These are phyloP conservation scores for Trinectes maculatus DNA, from an alignment of 2,113 vertebrate species.

Conservation along the genomic window DNA sequence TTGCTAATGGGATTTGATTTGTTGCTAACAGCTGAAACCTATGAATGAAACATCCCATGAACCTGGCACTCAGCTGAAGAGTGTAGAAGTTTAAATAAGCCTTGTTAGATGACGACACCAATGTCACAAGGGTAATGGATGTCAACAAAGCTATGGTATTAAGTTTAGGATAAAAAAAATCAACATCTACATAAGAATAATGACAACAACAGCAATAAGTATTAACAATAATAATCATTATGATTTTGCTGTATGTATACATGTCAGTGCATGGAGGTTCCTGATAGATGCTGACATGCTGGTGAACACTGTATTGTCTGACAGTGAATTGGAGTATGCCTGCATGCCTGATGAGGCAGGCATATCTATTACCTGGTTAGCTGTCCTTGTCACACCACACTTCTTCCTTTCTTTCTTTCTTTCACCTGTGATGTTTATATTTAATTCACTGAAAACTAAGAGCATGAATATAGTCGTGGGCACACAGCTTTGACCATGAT, in stretches of 20 bases:
- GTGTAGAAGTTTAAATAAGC: too few relatives aligned
- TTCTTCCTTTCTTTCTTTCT: slow-evolving; percentile 34
- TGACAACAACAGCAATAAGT: too few relatives aligned
- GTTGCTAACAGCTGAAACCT: slow-evolving; percentile 6
- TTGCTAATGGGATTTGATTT: slow-evolving; percentile 35
- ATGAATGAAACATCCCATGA: too few relatives aligned
- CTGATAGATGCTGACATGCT: slow-evolving; percentile 28
- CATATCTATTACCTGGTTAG: slow-evolving; percentile 61
- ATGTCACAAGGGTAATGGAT: too few relatives aligned
- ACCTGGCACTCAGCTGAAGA: too few relatives aligned
- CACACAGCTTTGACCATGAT: not conserved
- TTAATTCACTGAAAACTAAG: slow-evolving; percentile 50
- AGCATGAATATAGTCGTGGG: slow-evolving; percentile 15
- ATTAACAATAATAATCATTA: too few relatives aligned
- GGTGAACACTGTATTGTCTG: slow-evolving; percentile 22
- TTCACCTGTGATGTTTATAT: slow-evolving; percentile 42
- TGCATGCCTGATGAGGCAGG: slow-evolving; percentile 39
- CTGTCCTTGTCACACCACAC: slow-evolving; percentile 23
- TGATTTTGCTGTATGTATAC: too few relatives aligned
- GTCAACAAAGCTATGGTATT: too few relatives aligned
- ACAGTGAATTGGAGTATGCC: slow-evolving; percentile 23
- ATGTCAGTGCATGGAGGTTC: not conserved
- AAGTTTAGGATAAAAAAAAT: too few relatives aligned
- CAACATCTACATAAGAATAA: too few relatives aligned
- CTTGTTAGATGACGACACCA: too few relatives aligned